Evolutionary conservation across 2,113 vertebrate species (phyloP), one percentile per base, ranked within the genome.

Genomic region (Calypte anna): DNA sequence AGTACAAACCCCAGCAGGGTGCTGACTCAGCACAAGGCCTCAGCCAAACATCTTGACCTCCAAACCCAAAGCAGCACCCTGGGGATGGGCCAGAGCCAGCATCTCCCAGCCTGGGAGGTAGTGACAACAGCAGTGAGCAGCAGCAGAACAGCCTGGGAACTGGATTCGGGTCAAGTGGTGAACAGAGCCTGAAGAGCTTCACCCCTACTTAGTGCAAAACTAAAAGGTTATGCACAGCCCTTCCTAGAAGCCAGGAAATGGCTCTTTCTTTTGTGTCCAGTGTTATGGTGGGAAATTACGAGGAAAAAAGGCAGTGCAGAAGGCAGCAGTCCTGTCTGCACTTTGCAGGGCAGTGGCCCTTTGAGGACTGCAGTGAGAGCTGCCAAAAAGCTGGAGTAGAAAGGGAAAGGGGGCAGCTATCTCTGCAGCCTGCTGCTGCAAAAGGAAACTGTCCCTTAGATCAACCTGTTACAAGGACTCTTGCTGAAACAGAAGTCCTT

Each of bases 201-300:
- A 48, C 22, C 13, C 10, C 50, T 30, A 58, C 84, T 48, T 36
- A 51, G 14, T 66, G 72, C 54, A 57, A 15, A 87, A 48, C 57
- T 38, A 12, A 67, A 75, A 50, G 67, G 82, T 75, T 79, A 63
- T 0, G 0, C n/a, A 55, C 78, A 43, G 58, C 70, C 70, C 51
- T 54, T 85, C 75, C 70, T 33, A n/a, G 10, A 62, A 87, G 51
- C n/a, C 72, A 90, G 85, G 67, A 90, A 93, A 86, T 27, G 6
- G 27, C 28, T 73, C 19, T 31, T 63, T 59, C 72, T 72, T 86
- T 53, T 48, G 57, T 68, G 67, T 28, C 44, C 0, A 0, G 33
- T 31, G 33, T 61, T 76, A 19, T 6, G 46, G 67, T 85, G 90
- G 67, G 62, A 93, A 75, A 68, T 12, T 3, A 36, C 9, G 28